Base-by-base conservation (phyloP, 2,797 vertebrate genomes). In the Microctenopoma steveboyesi region DNA sequence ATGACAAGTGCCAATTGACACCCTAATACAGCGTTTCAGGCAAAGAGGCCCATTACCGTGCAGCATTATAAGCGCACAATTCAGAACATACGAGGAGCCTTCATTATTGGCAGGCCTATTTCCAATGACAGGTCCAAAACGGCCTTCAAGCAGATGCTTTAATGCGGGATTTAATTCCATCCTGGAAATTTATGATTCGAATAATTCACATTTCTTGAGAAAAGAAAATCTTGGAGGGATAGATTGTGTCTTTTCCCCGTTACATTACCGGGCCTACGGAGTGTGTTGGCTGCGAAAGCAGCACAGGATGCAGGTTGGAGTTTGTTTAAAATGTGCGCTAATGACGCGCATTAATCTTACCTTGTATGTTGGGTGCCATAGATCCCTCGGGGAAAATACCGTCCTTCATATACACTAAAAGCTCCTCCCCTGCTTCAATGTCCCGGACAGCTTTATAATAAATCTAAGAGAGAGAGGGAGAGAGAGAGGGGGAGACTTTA, bases 371-470 rank as follows among this genome's bases (percentile, higher is more conserved):
- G 73, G 97, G 96, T 25, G 96, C 96, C 95, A 96, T 96, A 58
- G 95, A 94, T 88, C 95, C 96, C 60, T 97, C 95, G 2, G 96
- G 93, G 90, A 96, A 98, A 85, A 94, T 90, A 45, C 95, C 95
- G 91, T 98, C 97, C 93, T 98, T 98, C 95, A 96, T 94, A 76
- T 95, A 98, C 85, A 97, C 95, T 91, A 99, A 91, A 70, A 99
- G 93, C 94, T 99, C 98, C 92, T 99, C 96, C 78, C 98, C 98
- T 0, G 96, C 95, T 83, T 97, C 96, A 60, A 98, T 96, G 89
- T 98, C 96, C 90, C 96, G 96, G 84, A 97, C 96, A 89, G 97
- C 95, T 95, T 97, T 98, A 86, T 98, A 99, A 92, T 96, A 98
- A 85, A 99, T 94, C 97, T 99, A 75, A 59, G 40, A 60, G 69